phyloP scores from a whole-genome alignment of 1,140 invertebrate genomes.

The Protaetia brevitarsis region DNA sequence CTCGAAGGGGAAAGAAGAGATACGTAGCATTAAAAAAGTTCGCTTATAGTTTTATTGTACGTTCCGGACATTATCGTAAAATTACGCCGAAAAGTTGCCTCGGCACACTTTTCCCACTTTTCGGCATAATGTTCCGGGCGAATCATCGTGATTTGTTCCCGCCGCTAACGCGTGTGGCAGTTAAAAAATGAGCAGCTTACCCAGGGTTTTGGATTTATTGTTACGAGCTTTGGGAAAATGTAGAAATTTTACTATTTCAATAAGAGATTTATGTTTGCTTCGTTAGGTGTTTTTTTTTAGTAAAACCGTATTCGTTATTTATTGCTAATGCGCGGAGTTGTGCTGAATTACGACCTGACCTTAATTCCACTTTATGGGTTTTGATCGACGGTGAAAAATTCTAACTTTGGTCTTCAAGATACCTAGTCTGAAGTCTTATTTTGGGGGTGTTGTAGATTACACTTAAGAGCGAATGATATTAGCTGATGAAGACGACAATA shows the following conservation, averaged over 20 bases:
- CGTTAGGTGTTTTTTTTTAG: not conserved
- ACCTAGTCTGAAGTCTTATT: no score
- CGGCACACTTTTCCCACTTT: not conserved
- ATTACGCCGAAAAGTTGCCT: not conserved
- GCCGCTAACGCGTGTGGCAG: slow-evolving; percentile 3
- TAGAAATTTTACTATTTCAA: slow-evolving; percentile 13
- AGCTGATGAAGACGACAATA: no score
- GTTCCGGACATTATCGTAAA: slow-evolving; percentile 7
- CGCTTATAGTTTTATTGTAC: slow-evolving; percentile 2
- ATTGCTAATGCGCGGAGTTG: not conserved
- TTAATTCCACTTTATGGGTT: not conserved
- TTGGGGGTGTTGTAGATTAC: no score
- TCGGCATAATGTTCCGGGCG: slow-evolving; percentile 9
- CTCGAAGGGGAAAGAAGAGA: not conserved
- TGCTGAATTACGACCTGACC: not conserved
- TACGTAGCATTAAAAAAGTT: slow-evolving; percentile 1
- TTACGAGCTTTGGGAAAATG: not conserved
- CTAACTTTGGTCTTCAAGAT: no score
- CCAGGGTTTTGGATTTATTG: slow-evolving; percentile 7
- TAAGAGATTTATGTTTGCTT: slow-evolving; percentile 12
- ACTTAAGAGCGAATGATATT: no score
- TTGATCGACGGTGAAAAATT: not conserved
- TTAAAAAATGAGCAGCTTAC: slow-evolving; percentile 16
- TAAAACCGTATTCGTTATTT: not conserved
- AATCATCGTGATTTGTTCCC: slow-evolving; percentile 5